Conservation (phyloP, 2,888 invertebrate species). For the Eristalis intricaria region DNA sequence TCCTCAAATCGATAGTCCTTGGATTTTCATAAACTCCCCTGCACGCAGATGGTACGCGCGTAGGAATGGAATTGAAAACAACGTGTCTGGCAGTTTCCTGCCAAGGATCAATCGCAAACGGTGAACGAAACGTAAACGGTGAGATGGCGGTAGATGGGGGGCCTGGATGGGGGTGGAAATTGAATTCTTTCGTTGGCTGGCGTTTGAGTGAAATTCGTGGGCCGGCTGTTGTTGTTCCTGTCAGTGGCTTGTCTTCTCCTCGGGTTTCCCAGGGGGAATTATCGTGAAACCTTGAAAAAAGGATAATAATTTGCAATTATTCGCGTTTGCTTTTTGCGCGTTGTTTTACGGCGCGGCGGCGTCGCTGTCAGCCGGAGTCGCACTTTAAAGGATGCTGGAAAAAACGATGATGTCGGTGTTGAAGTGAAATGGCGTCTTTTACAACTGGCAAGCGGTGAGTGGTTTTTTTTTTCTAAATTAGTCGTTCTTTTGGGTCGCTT, state of each 20-base stretch:
- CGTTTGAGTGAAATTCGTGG: neutral
- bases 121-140: neutral
- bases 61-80: neutral
- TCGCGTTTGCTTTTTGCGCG: constrained; percentile 4
- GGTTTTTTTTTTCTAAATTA: neutral
- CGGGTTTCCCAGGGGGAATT: constrained; percentile 10
- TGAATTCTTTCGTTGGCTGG: constrained; percentile 3
- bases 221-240: neutral
- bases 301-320: constrained; percentile 37
- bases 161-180: constrained; percentile 3
- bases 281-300: constrained; percentile 22
- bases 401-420: neutral
- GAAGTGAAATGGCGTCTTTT: neutral
- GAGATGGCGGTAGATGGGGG: neutral
- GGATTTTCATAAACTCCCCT: constrained; percentile 8
- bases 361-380: neutral
- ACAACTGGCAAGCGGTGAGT: neutral
- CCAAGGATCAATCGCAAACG: constrained; percentile 15
- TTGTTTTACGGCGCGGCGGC: neutral
- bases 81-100: neutral
- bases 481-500: neutral
- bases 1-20: constrained; percentile 25
- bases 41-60: neutral
- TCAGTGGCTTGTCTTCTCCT: constrained; percentile 11
- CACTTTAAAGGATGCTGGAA: neutral